Conservation (phyloP, 2,888 invertebrate species). For the Aspidiotus rigidus region DNA sequence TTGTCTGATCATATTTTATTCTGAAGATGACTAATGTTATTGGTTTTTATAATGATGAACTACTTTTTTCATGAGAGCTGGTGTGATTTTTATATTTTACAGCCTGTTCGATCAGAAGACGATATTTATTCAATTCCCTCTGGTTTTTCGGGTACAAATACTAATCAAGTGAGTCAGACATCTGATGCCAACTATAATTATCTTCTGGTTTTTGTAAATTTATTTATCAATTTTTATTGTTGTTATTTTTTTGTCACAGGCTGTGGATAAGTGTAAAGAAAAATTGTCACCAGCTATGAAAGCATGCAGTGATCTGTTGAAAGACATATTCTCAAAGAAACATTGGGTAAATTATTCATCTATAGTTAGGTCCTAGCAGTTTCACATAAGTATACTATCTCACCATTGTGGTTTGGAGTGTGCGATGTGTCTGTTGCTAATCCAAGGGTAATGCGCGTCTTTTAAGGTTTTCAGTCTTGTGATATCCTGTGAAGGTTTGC, state of each 20-base stretch:
- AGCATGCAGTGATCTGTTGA: conserved; percentile 84
- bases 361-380: no score
- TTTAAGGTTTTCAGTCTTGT: no score
- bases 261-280: conserved; percentile 37
- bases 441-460: no score
- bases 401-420: no score
- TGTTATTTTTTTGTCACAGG: neutral
- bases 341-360: conserved; percentile 60
- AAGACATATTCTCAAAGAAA: conserved; percentile 84
- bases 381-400: no score
- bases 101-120: conserved; percentile 6
- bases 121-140: conserved; percentile 27
- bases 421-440: no score
- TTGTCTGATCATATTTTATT: no score
- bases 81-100: no score
- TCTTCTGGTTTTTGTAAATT: neutral
- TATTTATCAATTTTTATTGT: neutral
- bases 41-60: no score
- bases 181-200: neutral
- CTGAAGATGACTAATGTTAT: no score
- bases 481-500: no score
- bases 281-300: conserved; percentile 79
- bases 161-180: conserved; percentile 18
- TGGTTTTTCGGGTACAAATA: conserved; percentile 17
- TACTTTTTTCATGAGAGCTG: no score